Conservation (phyloP, 2,888 invertebrate genomes). For the Synergus umbraculus region DNA sequence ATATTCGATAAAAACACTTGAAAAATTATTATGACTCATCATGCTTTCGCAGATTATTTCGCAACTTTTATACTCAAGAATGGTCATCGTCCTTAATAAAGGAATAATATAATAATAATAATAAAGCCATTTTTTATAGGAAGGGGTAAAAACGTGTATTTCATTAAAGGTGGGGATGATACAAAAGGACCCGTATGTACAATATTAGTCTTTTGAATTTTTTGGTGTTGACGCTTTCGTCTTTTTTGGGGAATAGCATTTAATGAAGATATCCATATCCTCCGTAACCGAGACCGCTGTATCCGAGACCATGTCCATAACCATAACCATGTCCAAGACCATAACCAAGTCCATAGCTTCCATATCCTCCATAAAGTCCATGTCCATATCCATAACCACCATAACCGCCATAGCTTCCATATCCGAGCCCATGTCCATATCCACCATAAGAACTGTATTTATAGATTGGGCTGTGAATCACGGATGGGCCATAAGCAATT, state of each 20-base stretch:
- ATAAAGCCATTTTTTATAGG: slow-evolving; percentile 2
- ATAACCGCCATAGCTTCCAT: slow-evolving; percentile 54
- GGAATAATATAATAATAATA: background rate
- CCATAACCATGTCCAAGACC: slow-evolving; percentile 38
- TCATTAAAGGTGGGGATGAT: slow-evolving; percentile 20
- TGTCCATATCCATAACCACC: slow-evolving; percentile 66
- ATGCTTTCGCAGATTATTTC: background rate
- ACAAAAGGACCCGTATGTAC: slow-evolving; percentile 47
- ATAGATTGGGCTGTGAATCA: slow-evolving; percentile 47
- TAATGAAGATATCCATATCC: slow-evolving; percentile 45
- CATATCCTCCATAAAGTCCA: slow-evolving; percentile 48
- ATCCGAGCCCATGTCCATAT: slow-evolving; percentile 57
- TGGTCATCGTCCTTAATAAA: too few species aligned
- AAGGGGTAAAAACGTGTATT: slow-evolving; percentile 37
- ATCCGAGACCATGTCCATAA: slow-evolving; percentile 50
- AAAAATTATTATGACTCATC: background rate
- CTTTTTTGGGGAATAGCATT: slow-evolving; percentile 43
- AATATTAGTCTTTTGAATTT: slow-evolving; percentile 44
- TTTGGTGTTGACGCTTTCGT: slow-evolving; percentile 28
- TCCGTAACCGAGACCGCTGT: slow-evolving; percentile 45
- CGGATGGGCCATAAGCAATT: slow-evolving; percentile 62
- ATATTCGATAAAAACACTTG: background rate
- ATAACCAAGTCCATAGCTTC: slow-evolving; percentile 55
- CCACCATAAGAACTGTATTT: slow-evolving; percentile 57
- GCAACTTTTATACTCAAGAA: too few species aligned